phyloP scores from a whole-genome alignment of 2,888 invertebrate species.

The Coelopa pilipes region DNA sequence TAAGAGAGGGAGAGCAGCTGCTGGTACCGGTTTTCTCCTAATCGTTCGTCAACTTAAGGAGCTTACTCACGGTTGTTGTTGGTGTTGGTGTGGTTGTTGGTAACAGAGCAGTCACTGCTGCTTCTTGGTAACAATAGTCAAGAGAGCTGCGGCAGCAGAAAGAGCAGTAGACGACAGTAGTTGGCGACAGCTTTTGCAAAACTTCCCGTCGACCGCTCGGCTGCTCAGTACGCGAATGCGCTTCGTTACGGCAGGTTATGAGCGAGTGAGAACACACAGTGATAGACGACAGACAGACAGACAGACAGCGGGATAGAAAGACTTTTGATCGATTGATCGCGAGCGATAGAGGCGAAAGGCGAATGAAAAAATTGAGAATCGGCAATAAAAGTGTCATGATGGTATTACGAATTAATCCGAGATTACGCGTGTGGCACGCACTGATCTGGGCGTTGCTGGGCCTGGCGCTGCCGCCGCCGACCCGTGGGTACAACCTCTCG shows the following conservation, averaged over 20 bases:
- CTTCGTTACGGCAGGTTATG: constrained; percentile 21
- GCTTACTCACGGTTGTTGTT: no score
- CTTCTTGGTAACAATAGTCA: no score
- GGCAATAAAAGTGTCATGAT: constrained; percentile 8
- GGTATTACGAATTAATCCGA: not conserved
- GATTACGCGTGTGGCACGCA: not conserved
- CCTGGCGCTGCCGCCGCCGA: not conserved
- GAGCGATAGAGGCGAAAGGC: not conserved
- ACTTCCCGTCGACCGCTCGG: not conserved
- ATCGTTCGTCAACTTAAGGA: no score
- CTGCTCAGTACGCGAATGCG: constrained; percentile 17
- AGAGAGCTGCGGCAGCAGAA: not conserved
- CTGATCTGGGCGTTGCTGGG: not conserved
- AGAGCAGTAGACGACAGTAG: not conserved
- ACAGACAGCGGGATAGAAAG: not conserved
- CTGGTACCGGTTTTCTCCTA: no score
- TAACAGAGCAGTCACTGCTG: no score
- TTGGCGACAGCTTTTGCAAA: constrained; percentile 17
- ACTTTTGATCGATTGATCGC: not conserved
- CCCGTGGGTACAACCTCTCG: constrained; percentile 61
- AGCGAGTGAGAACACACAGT: not conserved
- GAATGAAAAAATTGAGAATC: not conserved
- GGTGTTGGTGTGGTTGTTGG: no score
- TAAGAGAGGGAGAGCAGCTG: not conserved
- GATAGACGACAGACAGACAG: no score